Conservation (phyloP, 2,888 invertebrate species). For the Ophion slaviceki region DNA sequence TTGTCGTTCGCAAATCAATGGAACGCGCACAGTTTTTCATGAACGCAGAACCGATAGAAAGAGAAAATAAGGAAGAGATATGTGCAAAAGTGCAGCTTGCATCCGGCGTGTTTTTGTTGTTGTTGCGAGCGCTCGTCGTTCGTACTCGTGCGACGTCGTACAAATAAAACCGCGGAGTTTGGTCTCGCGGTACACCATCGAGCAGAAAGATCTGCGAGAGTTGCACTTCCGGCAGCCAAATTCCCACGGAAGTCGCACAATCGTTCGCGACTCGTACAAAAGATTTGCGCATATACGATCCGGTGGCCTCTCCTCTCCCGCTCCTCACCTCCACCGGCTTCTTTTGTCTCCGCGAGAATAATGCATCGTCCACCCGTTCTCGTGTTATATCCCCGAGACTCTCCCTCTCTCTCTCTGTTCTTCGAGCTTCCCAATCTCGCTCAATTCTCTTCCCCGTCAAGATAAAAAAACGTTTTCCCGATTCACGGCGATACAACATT, state of each 20-base stretch:
- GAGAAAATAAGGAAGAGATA: not conserved
- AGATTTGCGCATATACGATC: constrained; percentile 67
- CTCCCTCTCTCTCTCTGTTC: not conserved
- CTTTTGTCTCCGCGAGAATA: not conserved
- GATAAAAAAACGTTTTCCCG: not conserved
- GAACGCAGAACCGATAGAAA: not conserved
- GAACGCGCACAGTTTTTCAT: not conserved
- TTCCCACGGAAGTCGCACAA: constrained; percentile 83
- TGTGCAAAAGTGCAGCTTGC: not conserved
- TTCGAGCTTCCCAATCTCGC: not conserved
- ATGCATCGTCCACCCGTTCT: constrained; percentile 2
- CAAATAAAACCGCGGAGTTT: constrained; percentile 23
- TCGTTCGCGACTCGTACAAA: constrained; percentile 77
- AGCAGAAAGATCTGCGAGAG: constrained; percentile 64
- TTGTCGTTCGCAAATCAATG: not conserved
- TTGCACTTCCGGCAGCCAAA: constrained; percentile 82
- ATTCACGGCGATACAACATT: not conserved
- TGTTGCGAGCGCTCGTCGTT: not conserved
- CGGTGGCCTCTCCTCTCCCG: not conserved
- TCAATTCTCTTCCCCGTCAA: not conserved
- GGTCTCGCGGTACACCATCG: constrained; percentile 47
- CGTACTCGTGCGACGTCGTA: constrained; percentile 10
- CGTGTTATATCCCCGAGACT: constrained; percentile 10
- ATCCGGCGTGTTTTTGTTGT: not conserved
- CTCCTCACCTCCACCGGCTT: not conserved